Conservation (phyloP, 64 coral and sea anemone species). For the Anthopleura sola region DNA sequence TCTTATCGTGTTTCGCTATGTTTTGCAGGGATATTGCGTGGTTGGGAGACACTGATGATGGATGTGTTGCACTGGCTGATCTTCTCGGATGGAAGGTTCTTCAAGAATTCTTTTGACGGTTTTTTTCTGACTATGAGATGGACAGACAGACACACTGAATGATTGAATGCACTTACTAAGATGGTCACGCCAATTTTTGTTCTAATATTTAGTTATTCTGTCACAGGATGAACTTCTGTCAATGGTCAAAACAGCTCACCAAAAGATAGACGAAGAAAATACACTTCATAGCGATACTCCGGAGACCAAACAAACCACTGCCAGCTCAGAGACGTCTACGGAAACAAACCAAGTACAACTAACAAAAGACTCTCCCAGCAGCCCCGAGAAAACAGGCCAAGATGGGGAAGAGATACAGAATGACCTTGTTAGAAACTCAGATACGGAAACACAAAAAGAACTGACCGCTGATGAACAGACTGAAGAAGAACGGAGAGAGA, state of each 20-base stretch:
- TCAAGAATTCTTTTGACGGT: not conserved
- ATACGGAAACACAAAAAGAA: not conserved
- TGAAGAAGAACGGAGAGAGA: not conserved
- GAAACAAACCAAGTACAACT: not conserved
- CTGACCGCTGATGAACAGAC: not conserved
- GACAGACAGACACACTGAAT: not conserved
- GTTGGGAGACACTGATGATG: slow-evolving; percentile 90
- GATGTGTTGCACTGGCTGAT: slow-evolving; percentile 81
- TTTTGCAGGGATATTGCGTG: slow-evolving; percentile 88
- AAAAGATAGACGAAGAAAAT: slow-evolving; percentile 6
- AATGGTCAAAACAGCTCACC: slow-evolving; percentile 11
- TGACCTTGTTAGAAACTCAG: not conserved
- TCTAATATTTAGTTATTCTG: not conserved
- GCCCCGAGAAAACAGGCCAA: not conserved
- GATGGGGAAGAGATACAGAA: not conserved
- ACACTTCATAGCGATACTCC: not conserved
- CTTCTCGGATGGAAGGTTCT: slow-evolving; percentile 91
- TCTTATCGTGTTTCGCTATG: not conserved
- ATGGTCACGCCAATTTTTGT: not conserved
- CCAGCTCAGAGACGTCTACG: not conserved
- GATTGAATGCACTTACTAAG: too few relatives aligned
- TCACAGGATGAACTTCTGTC: not conserved
- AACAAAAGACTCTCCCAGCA: not conserved
- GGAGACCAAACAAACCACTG: not conserved
- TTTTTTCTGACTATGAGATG: not conserved